A percentile compares a stretch with the other conserved stretches of the same genome.
These are phyloP conservation scores for Schizopygopsis pylzovi DNA, from an alignment of 2,797 vertebrate genomes.

Conservation along the genomic window DNA sequence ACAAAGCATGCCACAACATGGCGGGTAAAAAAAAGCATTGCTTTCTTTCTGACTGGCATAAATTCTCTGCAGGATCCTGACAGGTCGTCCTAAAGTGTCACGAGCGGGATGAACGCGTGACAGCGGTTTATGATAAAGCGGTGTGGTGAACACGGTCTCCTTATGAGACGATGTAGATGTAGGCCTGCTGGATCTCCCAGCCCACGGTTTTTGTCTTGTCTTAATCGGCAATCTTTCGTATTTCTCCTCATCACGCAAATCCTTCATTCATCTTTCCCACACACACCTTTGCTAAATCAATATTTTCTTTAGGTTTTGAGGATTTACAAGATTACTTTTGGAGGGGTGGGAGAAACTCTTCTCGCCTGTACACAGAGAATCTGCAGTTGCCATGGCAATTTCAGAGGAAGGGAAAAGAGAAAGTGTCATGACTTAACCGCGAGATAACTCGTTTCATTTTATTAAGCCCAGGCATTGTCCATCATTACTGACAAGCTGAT, in stretches of 20 bases:
- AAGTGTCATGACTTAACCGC: conserved; percentile 74
- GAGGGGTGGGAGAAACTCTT: conserved; percentile 65
- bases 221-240: conserved; percentile 1
- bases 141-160: neutral
- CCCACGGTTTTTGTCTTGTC: conserved; percentile 3
- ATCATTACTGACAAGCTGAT: conserved; percentile 69
- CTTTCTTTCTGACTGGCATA: conserved; percentile 6
- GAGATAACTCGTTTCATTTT: conserved; percentile 79
- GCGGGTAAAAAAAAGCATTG: neutral
- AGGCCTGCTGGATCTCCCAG: neutral
- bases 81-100: conserved; percentile 27
- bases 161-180: neutral
- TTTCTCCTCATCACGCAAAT: conserved; percentile 63
- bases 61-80: conserved; percentile 31
- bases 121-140: conserved; percentile 27
- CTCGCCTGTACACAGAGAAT: conserved; percentile 69
- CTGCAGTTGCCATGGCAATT: conserved; percentile 81
- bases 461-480: conserved; percentile 74
- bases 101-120: conserved; percentile 14
- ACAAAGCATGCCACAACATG: neutral
- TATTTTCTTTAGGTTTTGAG: conserved; percentile 71
- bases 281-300: conserved; percentile 65
- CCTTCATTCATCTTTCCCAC: conserved; percentile 65
- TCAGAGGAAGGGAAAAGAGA: conserved; percentile 55
- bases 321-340: conserved; percentile 79